Evolutionary conservation across 2,888 invertebrate genomes (phyloP).

Genomic region (Drosophila eohydei): DNA sequence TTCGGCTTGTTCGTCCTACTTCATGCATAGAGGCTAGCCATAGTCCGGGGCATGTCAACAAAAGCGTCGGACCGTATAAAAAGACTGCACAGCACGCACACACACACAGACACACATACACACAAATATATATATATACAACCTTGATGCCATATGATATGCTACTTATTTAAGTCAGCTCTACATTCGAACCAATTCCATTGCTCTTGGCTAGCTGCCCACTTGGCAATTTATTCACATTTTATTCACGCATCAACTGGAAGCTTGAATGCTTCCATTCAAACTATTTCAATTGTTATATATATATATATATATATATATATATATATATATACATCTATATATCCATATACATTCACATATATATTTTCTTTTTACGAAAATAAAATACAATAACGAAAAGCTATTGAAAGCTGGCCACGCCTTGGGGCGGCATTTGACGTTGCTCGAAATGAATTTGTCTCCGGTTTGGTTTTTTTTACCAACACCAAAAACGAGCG

Average conservation of each 20-base stretch:
- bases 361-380: neutral
- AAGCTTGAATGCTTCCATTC: slow-evolving; percentile 28
- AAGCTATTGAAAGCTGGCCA: slow-evolving; percentile 34
- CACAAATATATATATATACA: slow-evolving; percentile 26
- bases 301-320: slow-evolving; percentile 4
- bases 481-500: slow-evolving; percentile 14
- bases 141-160: slow-evolving; percentile 63
- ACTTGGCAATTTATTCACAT: slow-evolving; percentile 61
- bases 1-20: neutral
- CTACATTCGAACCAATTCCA: slow-evolving; percentile 7
- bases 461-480: slow-evolving; percentile 32
- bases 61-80: slow-evolving; percentile 41
- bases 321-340: neutral
- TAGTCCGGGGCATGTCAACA: slow-evolving; percentile 48
- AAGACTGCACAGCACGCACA: slow-evolving; percentile 5
- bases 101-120: slow-evolving; percentile 5
- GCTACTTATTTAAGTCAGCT: slow-evolving; percentile 50
- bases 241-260: slow-evolving; percentile 56
- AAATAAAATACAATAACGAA: slow-evolving; percentile 16
- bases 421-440: slow-evolving; percentile 39
- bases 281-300: slow-evolving; percentile 35
- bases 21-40: slow-evolving; percentile 24
- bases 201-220: slow-evolving; percentile 30
- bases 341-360: neutral
- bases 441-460: slow-evolving; percentile 70